Base-by-base conservation (phyloP, 1,140 invertebrate genomes). In the Drosophila virilis region DNA sequence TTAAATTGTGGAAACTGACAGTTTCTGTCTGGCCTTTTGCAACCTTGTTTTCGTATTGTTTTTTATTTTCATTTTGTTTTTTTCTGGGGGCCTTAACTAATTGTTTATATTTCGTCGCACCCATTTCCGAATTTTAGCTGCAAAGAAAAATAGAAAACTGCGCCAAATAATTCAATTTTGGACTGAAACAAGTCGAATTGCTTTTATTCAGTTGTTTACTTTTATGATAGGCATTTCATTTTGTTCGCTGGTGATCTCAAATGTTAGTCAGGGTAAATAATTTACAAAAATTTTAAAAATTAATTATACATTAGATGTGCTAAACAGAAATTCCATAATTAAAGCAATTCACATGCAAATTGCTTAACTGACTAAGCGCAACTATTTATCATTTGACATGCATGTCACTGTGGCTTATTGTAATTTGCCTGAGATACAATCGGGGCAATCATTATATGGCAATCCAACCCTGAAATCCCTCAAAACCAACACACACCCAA, bases 361-460 rank as follows among this genome's bases (percentile, higher is more conserved):
- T 28, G 22, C 22, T 28, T 28, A 28, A 28, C 37, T 51, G 61
- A 71, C 45, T 67, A 57, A 73, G 62, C 38, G 6, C 35, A 48
- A 55, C 40, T 32, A 38, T 46, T 46, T 58, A 1, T 37, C 32
- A 46, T 33, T 60, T 61, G 40, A 69, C 42, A 55, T 70, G 72
- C 66, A 70, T 48, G 71, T 48, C 52, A 57, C 35, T 45, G n/a
- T 42, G 42, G 3, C 55, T 62, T 13, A 65, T 45, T 52, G 72
- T 72, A 76, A 82, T 70, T 81, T 60, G 9, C 59, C 48, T 68
- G 32, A 50, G 68, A 70, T 71, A 28, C 51, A 52, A 77, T 66
- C 40, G 40, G 51, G 62, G 46, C 57, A 54, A 61, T 76, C 70
- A 72, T 62, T 67, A 69, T 68, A 75, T 72, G 74, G 65, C 50